Conservation (phyloP, 2,888 invertebrate species). For the Sesia apiformis region DNA sequence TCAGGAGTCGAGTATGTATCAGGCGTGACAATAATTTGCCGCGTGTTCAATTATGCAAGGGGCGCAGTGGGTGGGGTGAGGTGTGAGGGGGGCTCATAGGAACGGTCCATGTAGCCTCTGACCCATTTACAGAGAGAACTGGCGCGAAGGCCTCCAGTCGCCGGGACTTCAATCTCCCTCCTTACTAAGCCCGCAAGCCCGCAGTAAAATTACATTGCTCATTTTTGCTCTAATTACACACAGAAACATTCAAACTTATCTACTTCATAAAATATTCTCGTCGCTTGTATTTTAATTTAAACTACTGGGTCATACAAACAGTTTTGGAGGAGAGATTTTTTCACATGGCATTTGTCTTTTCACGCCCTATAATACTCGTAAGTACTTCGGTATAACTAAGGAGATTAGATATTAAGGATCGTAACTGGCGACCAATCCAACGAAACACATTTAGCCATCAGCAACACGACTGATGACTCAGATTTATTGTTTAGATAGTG, state of each 20-base stretch:
- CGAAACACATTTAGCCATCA: too few relatives aligned
- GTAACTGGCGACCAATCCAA: too few relatives aligned
- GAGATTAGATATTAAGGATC: too few relatives aligned
- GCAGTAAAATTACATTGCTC: slow-evolving; percentile 1
- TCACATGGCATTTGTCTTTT: too few relatives aligned
- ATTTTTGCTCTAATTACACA: neutral
- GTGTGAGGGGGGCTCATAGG: slow-evolving; percentile 19
- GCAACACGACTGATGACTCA: too few relatives aligned
- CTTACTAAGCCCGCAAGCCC: neutral
- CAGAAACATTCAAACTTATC: neutral
- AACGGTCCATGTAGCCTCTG: slow-evolving; percentile 58
- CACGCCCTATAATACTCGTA: too few relatives aligned
- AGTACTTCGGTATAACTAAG: too few relatives aligned
- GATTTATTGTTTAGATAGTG: too few relatives aligned
- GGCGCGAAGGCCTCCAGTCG: slow-evolving; percentile 21
- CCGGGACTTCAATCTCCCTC: slow-evolving; percentile 15
- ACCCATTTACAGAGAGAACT: slow-evolving; percentile 62
- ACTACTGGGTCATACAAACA: too few relatives aligned
- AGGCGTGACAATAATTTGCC: slow-evolving; percentile 64
- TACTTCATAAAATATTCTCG: neutral
- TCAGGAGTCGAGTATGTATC: slow-evolving; percentile 36
- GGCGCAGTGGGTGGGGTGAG: slow-evolving; percentile 44
- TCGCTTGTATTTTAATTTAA: too few relatives aligned
- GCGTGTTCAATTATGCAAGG: slow-evolving; percentile 68
- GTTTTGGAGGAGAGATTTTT: too few relatives aligned